phyloP scores from a whole-genome alignment of 2,888 invertebrate genomes.

The Sphaerophoria rueppellii region DNA sequence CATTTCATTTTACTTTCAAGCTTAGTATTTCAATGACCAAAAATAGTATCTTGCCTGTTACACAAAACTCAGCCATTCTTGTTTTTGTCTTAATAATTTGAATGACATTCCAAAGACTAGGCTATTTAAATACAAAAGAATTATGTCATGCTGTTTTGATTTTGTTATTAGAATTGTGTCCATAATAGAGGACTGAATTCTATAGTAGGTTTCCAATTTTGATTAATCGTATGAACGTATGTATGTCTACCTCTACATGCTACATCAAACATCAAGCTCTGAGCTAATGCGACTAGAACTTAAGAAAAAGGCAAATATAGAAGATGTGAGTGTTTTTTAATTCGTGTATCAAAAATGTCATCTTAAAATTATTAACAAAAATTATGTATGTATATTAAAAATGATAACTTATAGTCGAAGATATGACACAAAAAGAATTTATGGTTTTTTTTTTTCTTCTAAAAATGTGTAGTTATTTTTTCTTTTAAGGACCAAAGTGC shows the following conservation, averaged over 20 bases:
- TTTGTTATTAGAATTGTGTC: constrained; percentile 28
- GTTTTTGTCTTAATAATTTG: not conserved
- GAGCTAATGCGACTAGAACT: no score
- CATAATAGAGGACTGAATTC: constrained; percentile 31
- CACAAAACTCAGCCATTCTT: not conserved
- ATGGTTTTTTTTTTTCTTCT: constrained; percentile 43
- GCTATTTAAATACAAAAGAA: constrained; percentile 38
- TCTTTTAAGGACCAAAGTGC: not conserved
- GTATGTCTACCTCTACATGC: no score
- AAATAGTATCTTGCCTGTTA: constrained; percentile 33
- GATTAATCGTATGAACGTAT: constrained; percentile 23
- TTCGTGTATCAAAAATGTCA: constrained; percentile 13
- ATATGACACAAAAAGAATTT: constrained; percentile 70
- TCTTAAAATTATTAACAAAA: constrained; percentile 59
- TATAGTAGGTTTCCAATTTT: constrained; percentile 35
- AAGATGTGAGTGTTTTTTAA: constrained; percentile 13
- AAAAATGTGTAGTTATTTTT: constrained; percentile 22
- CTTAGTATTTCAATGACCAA: constrained; percentile 11
- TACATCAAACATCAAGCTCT: no score
- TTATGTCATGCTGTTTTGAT: constrained; percentile 31
- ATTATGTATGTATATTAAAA: constrained; percentile 31
- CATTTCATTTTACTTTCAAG: not conserved
- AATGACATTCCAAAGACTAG: constrained; percentile 12
- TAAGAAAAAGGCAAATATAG: not conserved
- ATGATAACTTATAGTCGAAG: constrained; percentile 43